Base-by-base conservation (phyloP, 2,888 invertebrate species). In the Altica lythri region DNA sequence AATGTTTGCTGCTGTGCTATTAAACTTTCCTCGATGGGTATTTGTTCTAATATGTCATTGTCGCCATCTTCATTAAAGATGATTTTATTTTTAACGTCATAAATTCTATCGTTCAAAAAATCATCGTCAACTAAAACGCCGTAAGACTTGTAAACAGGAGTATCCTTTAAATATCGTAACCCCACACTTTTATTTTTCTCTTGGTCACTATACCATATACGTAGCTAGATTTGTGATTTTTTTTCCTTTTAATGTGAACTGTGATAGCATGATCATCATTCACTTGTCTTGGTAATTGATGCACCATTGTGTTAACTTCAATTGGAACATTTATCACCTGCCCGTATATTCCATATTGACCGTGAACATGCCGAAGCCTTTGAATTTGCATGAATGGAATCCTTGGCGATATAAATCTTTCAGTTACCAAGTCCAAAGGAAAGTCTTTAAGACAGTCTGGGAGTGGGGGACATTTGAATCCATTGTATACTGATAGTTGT, bases 261-360 rank as follows among this genome's bases (percentile, higher is more conserved):
- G n/a, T n/a, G n/a, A n/a, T n/a, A n/a, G n/a, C n/a, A n/a, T 49
- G 18, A 19, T 50, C 45, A 40, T 55, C 55, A 6, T 55, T 19
- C 4, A 50, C 9, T 29, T 50, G 10, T 46, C 55, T 27, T 9
- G 55, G 46, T 10, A 55, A 50, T 8, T 10, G 2, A n/a, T n/a
- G n/a, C n/a, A n/a, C n/a, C n/a, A n/a, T n/a, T n/a, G n/a, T n/a
- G 5, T 17, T 22, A 1, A 68, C 51, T 25, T 49, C 45, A 6
- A 56, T 37, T 29, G 68, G 68, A 19, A 70, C 64, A 61, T 70
- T 69, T 5, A 68, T 68, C 1, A 68, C 49, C 32, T 68, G 70
- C 4, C 67, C 67, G n/a, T n/a, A n/a, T n/a, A n/a, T n/a, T n/a
- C n/a, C n/a, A n/a, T n/a, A n/a, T n/a, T n/a, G 63, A 16, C 64